Percentiles rank a stretch among this genome's conserved stretches.
Conservation (phyloP, 2,797 vertebrate genomes). For the Dendrocincla tyrannina region DNA sequence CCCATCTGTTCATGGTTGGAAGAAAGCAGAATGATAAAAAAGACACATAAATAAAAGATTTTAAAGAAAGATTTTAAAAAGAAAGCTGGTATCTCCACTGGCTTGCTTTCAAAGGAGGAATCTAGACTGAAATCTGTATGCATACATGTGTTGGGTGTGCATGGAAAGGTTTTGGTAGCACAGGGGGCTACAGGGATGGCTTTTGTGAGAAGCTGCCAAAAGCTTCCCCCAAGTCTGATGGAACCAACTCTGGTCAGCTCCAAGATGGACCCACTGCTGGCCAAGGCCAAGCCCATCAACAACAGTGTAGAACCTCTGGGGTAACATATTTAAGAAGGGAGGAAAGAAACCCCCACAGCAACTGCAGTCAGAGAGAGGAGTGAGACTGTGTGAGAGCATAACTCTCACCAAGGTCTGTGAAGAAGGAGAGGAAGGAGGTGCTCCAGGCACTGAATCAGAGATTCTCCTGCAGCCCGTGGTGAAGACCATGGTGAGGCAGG, state of each 20-base stretch:
- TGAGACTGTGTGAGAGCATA: neutral
- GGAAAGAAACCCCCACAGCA: neutral
- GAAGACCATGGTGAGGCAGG: neutral
- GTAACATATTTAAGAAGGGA: neutral
- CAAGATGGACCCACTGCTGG: neutral
- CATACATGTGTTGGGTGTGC: neutral
- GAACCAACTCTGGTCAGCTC: neutral
- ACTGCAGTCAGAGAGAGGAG: neutral
- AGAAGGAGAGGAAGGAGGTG: neutral
- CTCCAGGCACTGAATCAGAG: neutral
- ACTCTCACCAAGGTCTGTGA: neutral
- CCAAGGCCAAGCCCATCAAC: neutral
- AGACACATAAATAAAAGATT: neutral
- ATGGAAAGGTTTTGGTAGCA: neutral
- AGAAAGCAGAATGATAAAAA: slow-evolving; percentile 6
- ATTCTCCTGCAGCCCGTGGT: neutral
- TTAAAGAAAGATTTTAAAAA: neutral
- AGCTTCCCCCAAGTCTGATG: neutral
- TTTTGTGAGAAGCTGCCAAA: neutral
- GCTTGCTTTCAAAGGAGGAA: neutral
- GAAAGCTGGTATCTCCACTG: neutral
- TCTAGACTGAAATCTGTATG: neutral
- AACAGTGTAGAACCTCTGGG: neutral
- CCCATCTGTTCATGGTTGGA: slow-evolving; percentile 76
- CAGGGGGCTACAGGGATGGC: neutral